Evolutionary conservation across 1,140 invertebrate species (phyloP), one percentile per base, ranked within the genome.

Genomic region (Drosophila pallidifrons): DNA sequence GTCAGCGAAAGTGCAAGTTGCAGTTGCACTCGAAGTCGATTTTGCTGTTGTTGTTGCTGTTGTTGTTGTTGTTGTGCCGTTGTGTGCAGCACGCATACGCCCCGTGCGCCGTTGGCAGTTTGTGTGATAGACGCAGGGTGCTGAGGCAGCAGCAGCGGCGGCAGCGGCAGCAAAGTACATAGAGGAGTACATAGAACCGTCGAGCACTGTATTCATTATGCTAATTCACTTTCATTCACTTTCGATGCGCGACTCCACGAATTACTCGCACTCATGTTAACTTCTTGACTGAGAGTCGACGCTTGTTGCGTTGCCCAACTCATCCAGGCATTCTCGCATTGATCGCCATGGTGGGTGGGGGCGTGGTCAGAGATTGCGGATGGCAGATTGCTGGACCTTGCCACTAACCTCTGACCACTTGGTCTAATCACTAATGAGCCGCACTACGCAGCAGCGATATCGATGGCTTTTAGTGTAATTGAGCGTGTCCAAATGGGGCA

Each of bases 401-500:
- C 32, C 32, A 32, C 32, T 32, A 25, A 8, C 32, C 32, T 7
- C 32, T 54, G 61, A 25, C 49, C 46, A 28, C 38, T 41, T 41
- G 38, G 38, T n/a, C 38, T 59, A 73, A 75, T 54, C 55, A 68
- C 81, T 69, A 63, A 64, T 61, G 59, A 38, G 58, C 70, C 51
- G 3, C 28, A 32, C 52, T 15, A 16, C 49, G 54, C 47, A 35
- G 16, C 6, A 3, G 10, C 54, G 28, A 57, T 69, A 75, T 65
- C 51, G 75, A 55, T 58, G 65, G 82, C 82, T 87, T 77, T 87
- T 87, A 87, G 83, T 41, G 61, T 87, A 87, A 87, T 87, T 88
- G 83, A 67, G 83, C 82, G 83, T 82, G 55, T 55, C 72, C 38
- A 70, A 49, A 11, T 58, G 52, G 28, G 7, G 20, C 3, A 25